Evolutionary conservation across 2,797 vertebrate species (phyloP).

Genomic region (Chaetophractus vellerosus): DNA sequence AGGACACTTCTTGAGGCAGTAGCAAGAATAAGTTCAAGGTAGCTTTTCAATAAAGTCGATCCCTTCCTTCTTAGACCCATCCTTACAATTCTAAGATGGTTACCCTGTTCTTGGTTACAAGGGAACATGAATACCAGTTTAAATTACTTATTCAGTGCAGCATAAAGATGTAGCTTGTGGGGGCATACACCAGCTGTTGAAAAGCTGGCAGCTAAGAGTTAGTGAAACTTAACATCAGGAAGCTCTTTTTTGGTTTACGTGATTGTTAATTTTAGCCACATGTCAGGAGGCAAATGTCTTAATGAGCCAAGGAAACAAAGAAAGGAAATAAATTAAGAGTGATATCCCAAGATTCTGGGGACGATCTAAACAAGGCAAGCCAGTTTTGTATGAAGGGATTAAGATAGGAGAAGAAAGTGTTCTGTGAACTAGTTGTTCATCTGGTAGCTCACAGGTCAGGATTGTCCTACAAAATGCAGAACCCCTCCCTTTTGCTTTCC

Average conservation of each 20-base stretch:
- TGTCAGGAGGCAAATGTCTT: background rate
- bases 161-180: background rate
- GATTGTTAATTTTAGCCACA: background rate
- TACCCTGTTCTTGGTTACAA: constrained; percentile 56
- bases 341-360: background rate
- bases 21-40: background rate
- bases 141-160: constrained; percentile 51
- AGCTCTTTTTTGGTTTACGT: background rate
- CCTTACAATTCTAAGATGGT: constrained; percentile 59
- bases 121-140: background rate
- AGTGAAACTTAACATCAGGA: background rate
- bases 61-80: background rate
- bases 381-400: no score
- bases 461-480: background rate
- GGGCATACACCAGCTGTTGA: background rate
- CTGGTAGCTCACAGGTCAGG: background rate
- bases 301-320: background rate
- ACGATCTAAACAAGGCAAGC: background rate
- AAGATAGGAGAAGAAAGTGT: background rate
- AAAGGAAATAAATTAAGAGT: background rate
- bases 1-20: background rate
- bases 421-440: background rate
- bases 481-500: rapidly evolving
- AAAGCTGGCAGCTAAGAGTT: background rate
- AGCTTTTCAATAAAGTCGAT: background rate